phyloP scores from a whole-genome alignment of 2,797 vertebrate species.

The Mormyrus hasselquistii region DNA sequence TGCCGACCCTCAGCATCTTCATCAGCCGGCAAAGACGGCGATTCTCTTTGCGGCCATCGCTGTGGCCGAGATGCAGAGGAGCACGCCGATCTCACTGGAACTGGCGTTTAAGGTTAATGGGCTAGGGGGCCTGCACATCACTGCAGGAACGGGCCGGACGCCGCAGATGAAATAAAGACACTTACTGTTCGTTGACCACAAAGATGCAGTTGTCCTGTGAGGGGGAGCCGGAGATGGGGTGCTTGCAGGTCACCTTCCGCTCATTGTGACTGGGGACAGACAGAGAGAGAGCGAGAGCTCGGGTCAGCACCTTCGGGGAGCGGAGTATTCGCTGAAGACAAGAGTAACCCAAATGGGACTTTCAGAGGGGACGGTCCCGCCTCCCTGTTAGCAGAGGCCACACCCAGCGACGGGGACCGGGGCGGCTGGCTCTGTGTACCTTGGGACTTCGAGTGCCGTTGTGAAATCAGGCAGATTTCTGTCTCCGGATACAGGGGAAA shows the following conservation, averaged over 20 bases:
- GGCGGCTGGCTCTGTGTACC: background rate
- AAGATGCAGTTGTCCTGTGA: constrained; percentile 98
- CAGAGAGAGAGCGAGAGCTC: constrained; percentile 6
- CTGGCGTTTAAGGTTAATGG: background rate
- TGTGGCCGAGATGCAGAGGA: too few relatives aligned
- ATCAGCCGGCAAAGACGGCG: background rate
- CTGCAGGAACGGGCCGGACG: background rate
- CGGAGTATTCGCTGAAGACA: background rate
- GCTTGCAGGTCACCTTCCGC: constrained; percentile 93
- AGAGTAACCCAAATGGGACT: background rate
- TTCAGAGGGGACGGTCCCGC: background rate
- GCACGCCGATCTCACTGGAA: background rate
- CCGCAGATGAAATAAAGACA: constrained; percentile 46
- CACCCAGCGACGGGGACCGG: background rate
- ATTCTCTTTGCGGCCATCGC: background rate
- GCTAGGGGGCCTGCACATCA: background rate
- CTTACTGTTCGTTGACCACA: constrained; percentile 97
- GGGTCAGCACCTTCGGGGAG: background rate
- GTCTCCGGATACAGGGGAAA: background rate
- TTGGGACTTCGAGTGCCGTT: background rate
- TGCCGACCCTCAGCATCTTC: background rate
- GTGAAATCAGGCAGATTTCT: background rate
- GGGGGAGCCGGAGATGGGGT: constrained; percentile 82
- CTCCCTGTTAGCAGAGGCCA: background rate
- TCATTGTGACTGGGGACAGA: constrained; percentile 80